phyloP scores from a whole-genome alignment of 2,888 invertebrate species.

The Parnassius orleans region DNA sequence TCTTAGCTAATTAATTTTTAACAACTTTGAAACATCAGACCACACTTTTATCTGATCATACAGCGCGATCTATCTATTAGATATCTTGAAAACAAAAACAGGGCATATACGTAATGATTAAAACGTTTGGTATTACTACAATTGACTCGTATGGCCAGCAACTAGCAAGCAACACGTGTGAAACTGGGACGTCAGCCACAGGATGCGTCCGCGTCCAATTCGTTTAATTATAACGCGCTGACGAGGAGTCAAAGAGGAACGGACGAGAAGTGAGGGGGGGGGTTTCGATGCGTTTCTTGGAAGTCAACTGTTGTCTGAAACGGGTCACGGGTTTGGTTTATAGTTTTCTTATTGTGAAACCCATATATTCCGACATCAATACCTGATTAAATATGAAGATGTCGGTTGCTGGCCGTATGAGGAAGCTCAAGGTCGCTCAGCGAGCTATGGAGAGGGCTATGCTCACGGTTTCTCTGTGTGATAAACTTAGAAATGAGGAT shows the following conservation, averaged over 20 bases:
- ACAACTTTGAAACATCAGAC: too few relatives aligned
- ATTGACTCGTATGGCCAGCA: slow-evolving; percentile 18
- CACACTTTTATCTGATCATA: too few relatives aligned
- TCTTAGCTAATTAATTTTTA: too few relatives aligned
- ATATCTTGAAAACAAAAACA: too few relatives aligned
- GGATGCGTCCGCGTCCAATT: slow-evolving; percentile 29
- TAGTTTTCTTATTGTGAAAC: background rate
- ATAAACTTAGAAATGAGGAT: too few relatives aligned
- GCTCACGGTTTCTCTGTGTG: too few relatives aligned
- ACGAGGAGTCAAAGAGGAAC: background rate
- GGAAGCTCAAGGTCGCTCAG: too few relatives aligned
- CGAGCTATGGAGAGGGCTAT: too few relatives aligned
- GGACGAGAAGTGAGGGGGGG: background rate
- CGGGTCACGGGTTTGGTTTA: background rate
- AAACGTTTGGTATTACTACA: background rate
- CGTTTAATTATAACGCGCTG: slow-evolving; percentile 30
- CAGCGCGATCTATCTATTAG: too few relatives aligned
- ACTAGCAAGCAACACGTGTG: slow-evolving; percentile 31
- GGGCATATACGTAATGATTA: background rate
- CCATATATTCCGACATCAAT: background rate
- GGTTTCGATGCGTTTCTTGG: slow-evolving; percentile 7
- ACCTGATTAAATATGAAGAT: background rate
- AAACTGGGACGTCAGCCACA: slow-evolving; percentile 32
- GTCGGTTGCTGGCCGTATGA: background rate
- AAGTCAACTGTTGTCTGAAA: background rate